These are phyloP conservation scores for Stichodactyla mertensii DNA, from an alignment of 64 coral and sea anemone genomes.

Conservation along the genomic window DNA sequence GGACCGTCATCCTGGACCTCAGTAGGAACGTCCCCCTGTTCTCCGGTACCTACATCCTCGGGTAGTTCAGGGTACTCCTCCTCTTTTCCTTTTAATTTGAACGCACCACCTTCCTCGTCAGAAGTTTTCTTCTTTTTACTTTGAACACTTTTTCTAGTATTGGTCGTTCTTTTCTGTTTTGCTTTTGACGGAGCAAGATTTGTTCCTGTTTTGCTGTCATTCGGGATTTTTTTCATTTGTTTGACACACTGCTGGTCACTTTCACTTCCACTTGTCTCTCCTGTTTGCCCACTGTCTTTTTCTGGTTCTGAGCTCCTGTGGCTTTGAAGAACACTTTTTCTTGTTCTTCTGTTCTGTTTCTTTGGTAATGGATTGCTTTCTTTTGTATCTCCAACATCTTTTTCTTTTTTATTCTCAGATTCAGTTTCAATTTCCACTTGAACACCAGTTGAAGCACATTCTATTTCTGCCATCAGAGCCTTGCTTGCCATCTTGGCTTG, in stretches of 20 bases:
- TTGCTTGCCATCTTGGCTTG: background rate
- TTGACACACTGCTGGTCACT: background rate
- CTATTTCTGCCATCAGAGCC: background rate
- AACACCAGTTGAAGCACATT: background rate
- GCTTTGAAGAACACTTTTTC: background rate
- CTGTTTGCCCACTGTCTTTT: background rate
- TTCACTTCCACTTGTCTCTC: background rate
- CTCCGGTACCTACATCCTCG: background rate
- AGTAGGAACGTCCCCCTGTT: background rate
- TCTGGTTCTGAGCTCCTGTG: background rate
- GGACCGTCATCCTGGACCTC: background rate
- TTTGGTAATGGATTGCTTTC: background rate
- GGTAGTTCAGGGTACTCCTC: background rate
- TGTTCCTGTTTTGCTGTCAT: background rate
- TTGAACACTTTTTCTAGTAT: background rate
- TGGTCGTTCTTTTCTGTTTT: background rate
- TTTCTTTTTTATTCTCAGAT: background rate
- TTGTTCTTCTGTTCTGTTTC: background rate
- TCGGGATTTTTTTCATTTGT: background rate
- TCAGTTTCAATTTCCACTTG: conserved; percentile 1
- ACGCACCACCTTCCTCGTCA: background rate
- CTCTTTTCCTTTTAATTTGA: background rate
- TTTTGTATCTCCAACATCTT: background rate
- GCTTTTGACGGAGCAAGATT: background rate
- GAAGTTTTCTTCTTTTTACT: background rate